Base-by-base conservation (phyloP, 2,888 invertebrate species). In the Hemithea aestivaria region DNA sequence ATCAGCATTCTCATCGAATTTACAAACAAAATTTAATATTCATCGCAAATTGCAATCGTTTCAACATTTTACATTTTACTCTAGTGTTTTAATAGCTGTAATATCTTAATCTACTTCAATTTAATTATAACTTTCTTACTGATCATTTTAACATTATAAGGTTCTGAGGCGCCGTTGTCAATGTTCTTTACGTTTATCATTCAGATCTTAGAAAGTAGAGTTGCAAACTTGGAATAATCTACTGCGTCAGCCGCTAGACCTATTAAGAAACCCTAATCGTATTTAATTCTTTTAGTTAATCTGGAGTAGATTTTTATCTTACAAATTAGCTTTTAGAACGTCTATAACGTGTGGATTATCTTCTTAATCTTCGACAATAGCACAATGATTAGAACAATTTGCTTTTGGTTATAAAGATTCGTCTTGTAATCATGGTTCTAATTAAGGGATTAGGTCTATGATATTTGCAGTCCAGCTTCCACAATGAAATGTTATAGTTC, bases 401-500 rank as follows among this genome's bases (percentile, higher is more conserved):
- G n/a, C n/a, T n/a, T n/a, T n/a, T n/a, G n/a, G n/a, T n/a, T n/a
- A n/a, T n/a, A n/a, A n/a, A n/a, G n/a, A n/a, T n/a, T n/a, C n/a
- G n/a, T n/a, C n/a, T n/a, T n/a, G n/a, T n/a, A n/a, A n/a, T n/a
- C n/a, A n/a, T n/a, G n/a, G n/a, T n/a, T n/a, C n/a, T n/a, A n/a
- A n/a, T n/a, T n/a, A n/a, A n/a, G n/a, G n/a, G n/a, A n/a, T n/a
- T n/a, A n/a, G n/a, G n/a, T n/a, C n/a, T n/a, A n/a, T n/a, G n/a
- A n/a, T n/a, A n/a, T 16, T 16, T 16, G 3, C 16, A 16, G 16
- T 5, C 16, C 16, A 16, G 16, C 16, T 16, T 16, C 16, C 16
- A 16, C 16, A 16, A 16, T 16, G 3, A 16, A 16, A 16, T 4
- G 16, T 16, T 62, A 62, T 62, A 58, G 62, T 62, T 67, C 66